Evolutionary conservation across 2,888 invertebrate species (phyloP).

Genomic region (Heteropelma amictum): DNA sequence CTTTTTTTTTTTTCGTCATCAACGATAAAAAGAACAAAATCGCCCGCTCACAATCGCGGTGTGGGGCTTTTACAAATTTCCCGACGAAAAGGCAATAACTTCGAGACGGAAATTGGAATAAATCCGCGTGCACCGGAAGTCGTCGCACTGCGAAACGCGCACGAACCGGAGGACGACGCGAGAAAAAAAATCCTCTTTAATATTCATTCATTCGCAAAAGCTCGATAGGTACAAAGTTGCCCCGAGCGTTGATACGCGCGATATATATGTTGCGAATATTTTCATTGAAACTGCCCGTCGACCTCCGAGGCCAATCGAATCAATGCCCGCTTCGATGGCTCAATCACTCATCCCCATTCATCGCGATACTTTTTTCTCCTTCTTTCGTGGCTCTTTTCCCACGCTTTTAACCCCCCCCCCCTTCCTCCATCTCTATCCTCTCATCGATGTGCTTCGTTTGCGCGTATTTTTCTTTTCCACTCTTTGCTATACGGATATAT

Average conservation of each 20-base stretch:
- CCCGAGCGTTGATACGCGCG: neutral
- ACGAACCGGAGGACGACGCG: neutral
- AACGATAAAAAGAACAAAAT: too few relatives aligned
- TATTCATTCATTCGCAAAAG: constrained; percentile 26
- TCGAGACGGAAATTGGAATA: too few relatives aligned
- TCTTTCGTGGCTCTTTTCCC: constrained; percentile 15
- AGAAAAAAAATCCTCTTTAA: neutral
- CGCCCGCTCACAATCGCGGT: too few relatives aligned
- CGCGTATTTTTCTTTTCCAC: too few relatives aligned
- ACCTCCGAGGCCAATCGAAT: constrained; percentile 38
- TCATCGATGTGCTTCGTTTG: constrained; percentile 27
- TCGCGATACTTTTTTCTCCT: constrained; percentile 15
- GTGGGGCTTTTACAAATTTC: too few relatives aligned
- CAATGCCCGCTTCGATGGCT: constrained; percentile 28
- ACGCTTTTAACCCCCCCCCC: constrained; percentile 22
- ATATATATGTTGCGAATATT: constrained; percentile 16
- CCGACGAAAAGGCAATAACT: too few relatives aligned
- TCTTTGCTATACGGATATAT: constrained; percentile 20
- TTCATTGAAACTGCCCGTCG: constrained; percentile 28
- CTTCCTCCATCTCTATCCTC: constrained; percentile 42
- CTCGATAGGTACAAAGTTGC: neutral
- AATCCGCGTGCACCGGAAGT: too few relatives aligned
- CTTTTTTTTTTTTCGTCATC: too few relatives aligned
- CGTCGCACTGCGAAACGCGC: too few relatives aligned
- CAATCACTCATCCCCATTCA: constrained; percentile 48